Base-by-base conservation (phyloP, 23 tunicate species). In the Halocynthia aurantium region DNA sequence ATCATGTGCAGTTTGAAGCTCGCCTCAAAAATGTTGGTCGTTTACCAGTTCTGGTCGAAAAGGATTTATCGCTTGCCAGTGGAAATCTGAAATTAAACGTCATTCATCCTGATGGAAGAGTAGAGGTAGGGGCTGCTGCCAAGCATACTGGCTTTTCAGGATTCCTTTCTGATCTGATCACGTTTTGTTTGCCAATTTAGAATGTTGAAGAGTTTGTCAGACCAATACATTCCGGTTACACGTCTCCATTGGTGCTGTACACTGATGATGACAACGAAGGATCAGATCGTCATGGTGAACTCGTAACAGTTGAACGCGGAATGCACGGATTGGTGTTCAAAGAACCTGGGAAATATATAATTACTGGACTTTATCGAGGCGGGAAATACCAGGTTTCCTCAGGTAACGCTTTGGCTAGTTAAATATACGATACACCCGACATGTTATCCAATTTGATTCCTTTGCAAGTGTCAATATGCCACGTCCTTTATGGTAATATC, bases 261-360 rank as follows among this genome's bases (percentile, higher is more conserved):
- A 86, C 95, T 7, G 62, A 76, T 50, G 90, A 77, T 55, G 77
- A 67, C 10, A 84, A 65, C 44, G 84, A 79, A 55, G 95, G 87
- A 5, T 8, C 72, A 22, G 95, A 83, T 79, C 69, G 84, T 12
- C 72, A 65, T 77, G 73, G 80, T 57, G 80, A 88, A 55, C n/a
- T 83, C 22, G 81, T 88, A 53, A 72, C 50, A 10, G 75, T 88
- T 72, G 95, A 87, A 8, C 84, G 74, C 44, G 87, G 87, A 6
- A 62, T 22, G 11, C 7, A 72, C 18, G 95, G 95, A 7, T 70
- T 82, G 15, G 13, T 55, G 0, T 73, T 83, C 52, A 22, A 57
- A 52, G 64, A 19, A 8, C 71, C 83, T 7, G 95, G 95, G 52
- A 78, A 55, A 67, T 88, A 88, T 57, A 52, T 21, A 6, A 57